Evolutionary conservation across 30 jellyfish, hydroid and myxozoan genomes (phyloP).

Genomic region (Nemopilema nomurai): DNA sequence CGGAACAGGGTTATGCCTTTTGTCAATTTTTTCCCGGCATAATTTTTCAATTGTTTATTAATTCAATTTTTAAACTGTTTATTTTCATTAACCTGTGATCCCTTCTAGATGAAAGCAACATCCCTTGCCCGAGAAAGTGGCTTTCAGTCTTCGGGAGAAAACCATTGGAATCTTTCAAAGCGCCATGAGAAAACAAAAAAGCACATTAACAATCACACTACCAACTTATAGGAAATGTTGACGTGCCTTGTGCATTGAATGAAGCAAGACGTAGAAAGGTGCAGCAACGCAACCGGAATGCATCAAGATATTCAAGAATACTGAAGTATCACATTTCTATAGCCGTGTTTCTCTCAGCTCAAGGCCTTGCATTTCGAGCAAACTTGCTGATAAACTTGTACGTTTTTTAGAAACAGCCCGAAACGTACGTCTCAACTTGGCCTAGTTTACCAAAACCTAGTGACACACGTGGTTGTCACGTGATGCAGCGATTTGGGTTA

Average conservation of each 20-base stretch:
- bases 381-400: slow-evolving; percentile 13
- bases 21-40: too few species aligned
- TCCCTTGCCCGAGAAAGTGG: neutral
- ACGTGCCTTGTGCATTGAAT: slow-evolving; percentile 45
- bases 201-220: slow-evolving; percentile 16
- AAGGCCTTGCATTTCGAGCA: slow-evolving; percentile 55
- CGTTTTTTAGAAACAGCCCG: slow-evolving; percentile 40
- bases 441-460: slow-evolving; percentile 47
- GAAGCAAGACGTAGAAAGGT: slow-evolving; percentile 59
- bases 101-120: neutral
- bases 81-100: neutral
- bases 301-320: slow-evolving; percentile 41
- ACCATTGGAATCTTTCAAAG: neutral
- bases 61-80: neutral
- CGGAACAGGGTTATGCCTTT: too few species aligned
- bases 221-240: slow-evolving; percentile 20
- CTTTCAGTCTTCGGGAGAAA: neutral
- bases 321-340: slow-evolving; percentile 33
- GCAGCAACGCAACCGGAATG: slow-evolving; percentile 26
- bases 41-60: too few species aligned
- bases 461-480: slow-evolving; percentile 36
- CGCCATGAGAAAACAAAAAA: slow-evolving; percentile 10
- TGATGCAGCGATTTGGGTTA: slow-evolving; percentile 45
- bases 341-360: slow-evolving; percentile 46
- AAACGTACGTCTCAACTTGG: slow-evolving; percentile 42